phyloP scores from a whole-genome alignment of 2,888 invertebrate genomes.

The Meta bourneti region DNA sequence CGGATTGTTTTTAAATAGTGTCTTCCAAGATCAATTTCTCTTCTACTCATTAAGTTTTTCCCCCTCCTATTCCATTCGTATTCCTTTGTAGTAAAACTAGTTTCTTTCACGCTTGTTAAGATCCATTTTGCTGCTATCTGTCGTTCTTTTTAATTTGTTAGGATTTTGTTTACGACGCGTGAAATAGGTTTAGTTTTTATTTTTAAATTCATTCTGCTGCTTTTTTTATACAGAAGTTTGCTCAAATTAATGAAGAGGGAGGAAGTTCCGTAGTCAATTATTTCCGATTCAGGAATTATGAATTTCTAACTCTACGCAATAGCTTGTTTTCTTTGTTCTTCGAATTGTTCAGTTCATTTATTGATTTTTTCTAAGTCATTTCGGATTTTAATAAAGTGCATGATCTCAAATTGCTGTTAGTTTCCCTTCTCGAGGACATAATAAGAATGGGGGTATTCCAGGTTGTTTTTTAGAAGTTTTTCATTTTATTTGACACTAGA shows the following conservation, averaged over 20 bases:
- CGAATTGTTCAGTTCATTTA: too few relatives aligned
- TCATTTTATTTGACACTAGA: too few relatives aligned
- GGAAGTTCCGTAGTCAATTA: too few relatives aligned
- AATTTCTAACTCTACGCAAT: too few relatives aligned
- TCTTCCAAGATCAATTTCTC: not conserved
- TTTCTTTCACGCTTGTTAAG: not conserved
- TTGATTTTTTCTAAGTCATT: too few relatives aligned
- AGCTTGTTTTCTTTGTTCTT: too few relatives aligned
- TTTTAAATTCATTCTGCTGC: not conserved
- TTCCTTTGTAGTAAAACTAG: not conserved
- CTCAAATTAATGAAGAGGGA: not conserved
- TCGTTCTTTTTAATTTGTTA: constrained; percentile 28
- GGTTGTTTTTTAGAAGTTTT: too few relatives aligned
- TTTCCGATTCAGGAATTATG: too few relatives aligned
- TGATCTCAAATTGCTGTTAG: too few relatives aligned
- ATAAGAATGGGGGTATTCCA: too few relatives aligned
- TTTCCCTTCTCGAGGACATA: too few relatives aligned
- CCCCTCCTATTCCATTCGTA: not conserved
- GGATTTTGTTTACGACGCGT: constrained; percentile 8
- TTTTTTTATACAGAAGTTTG: not conserved
- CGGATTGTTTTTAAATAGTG: constrained; percentile 23
- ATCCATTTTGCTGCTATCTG: not conserved
- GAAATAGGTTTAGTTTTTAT: constrained; percentile 16
- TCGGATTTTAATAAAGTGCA: too few relatives aligned
- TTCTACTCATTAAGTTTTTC: not conserved